Evolutionary conservation across 35 echinoderm and acorn worm species (phyloP).

Genomic region (Lytechinus pictus): DNA sequence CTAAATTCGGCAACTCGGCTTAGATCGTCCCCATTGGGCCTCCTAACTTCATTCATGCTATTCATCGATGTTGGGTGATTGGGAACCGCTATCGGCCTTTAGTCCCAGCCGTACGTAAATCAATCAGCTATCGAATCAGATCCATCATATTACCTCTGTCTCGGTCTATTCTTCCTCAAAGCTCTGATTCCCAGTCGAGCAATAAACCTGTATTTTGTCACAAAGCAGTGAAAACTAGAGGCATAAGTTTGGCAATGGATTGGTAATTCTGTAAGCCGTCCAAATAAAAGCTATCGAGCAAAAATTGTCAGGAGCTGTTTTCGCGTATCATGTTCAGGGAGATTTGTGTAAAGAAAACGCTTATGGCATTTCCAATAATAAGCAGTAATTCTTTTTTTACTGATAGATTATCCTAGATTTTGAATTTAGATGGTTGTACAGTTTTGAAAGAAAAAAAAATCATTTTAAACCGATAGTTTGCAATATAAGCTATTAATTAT

Average conservation of each 20-base stretch:
- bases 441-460: too few relatives aligned
- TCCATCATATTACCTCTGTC: background rate
- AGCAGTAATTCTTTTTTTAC: too few relatives aligned
- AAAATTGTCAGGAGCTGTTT: background rate
- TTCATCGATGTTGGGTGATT: background rate
- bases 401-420: too few relatives aligned
- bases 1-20: background rate
- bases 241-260: background rate
- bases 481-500: too few relatives aligned
- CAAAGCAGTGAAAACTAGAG: background rate
- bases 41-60: constrained; percentile 4
- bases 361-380: too few relatives aligned
- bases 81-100: background rate
- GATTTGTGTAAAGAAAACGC: too few relatives aligned
- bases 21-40: background rate
- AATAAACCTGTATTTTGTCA: background rate
- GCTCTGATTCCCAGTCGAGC: background rate
- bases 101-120: constrained; percentile 9
- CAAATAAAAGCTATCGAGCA: background rate
- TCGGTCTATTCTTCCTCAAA: background rate
- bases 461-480: too few relatives aligned
- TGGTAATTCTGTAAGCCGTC: background rate
- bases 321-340: too few relatives aligned
- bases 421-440: too few relatives aligned
- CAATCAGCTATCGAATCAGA: background rate